phyloP scores from a whole-genome alignment of 2,113 vertebrate genomes.

The Oreochromis spilurus region DNA sequence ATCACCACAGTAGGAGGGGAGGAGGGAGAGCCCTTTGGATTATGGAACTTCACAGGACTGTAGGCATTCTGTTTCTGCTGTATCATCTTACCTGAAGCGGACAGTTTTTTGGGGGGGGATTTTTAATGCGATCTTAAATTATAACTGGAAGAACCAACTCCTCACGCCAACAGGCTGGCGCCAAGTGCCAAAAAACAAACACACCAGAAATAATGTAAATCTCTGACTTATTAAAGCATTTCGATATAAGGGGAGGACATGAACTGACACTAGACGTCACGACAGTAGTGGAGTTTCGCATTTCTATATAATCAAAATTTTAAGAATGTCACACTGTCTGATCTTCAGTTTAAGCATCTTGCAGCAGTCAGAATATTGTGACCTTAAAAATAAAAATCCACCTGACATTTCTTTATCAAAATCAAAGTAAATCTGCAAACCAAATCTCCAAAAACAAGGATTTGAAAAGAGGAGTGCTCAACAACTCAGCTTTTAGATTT shows the following conservation, averaged over 20 bases:
- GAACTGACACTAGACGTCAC: background rate
- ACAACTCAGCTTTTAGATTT: background rate
- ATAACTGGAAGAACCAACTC: background rate
- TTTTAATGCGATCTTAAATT: background rate
- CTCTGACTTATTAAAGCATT: background rate
- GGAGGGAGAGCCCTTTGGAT: conserved; percentile 3
- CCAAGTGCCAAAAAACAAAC: background rate
- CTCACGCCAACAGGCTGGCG: accelerated
- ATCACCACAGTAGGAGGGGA: conserved; percentile 2
- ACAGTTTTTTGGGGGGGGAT: background rate
- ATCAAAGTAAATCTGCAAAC: background rate
- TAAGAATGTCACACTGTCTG: background rate
- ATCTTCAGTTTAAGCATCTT: background rate
- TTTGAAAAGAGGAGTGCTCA: background rate
- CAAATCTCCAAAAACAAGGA: background rate
- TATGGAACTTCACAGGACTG: conserved; percentile 2
- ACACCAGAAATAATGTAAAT: background rate
- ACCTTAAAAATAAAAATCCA: background rate
- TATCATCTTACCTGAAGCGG: background rate
- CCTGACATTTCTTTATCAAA: background rate
- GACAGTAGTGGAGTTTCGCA: background rate
- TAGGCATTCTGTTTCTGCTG: background rate
- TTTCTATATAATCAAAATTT: background rate
- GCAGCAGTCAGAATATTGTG: background rate
- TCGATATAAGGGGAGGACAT: background rate